These are phyloP conservation scores for Rallus limicola DNA, from an alignment of 2,113 vertebrate genomes.

Conservation along the genomic window DNA sequence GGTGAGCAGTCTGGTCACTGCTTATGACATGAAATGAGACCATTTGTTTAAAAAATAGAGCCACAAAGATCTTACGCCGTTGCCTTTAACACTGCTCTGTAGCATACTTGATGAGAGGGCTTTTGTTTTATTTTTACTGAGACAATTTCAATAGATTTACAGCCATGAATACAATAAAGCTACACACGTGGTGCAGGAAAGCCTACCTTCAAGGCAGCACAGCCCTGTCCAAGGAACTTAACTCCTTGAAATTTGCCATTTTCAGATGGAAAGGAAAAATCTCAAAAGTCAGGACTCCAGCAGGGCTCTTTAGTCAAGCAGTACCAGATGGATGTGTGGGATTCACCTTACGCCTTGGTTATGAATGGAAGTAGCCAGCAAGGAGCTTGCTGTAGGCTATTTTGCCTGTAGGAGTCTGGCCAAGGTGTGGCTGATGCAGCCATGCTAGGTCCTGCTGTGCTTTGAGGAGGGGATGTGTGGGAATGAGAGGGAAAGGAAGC, in stretches of 20 bases:
- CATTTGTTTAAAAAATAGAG: neutral
- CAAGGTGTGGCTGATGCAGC: neutral
- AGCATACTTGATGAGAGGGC: neutral
- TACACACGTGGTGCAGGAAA: neutral
- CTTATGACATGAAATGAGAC: neutral
- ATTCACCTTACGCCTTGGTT: conserved; percentile 29
- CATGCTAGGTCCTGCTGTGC: neutral
- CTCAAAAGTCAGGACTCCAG: conserved; percentile 29
- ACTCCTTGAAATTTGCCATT: conserved; percentile 33
- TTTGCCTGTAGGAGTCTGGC: conserved; percentile 1
- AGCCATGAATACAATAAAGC: conserved; percentile 22
- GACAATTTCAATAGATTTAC: conserved; percentile 19
- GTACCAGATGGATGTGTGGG: conserved; percentile 22
- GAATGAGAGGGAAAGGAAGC: neutral
- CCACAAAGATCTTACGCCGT: neutral
- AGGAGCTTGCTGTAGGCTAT: neutral
- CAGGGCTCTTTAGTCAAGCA: conserved; percentile 35
- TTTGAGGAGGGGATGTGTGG: neutral
- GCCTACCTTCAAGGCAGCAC: conserved; percentile 23
- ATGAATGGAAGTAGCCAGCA: conserved; percentile 8
- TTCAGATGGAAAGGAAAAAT: conserved; percentile 49
- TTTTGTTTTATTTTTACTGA: conserved; percentile 48
- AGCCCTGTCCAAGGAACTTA: conserved; percentile 24
- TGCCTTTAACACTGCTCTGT: neutral
- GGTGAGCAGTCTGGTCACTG: neutral